Evolutionary conservation across 2,888 invertebrate genomes (phyloP).

Genomic region (Conchocele bisecta): DNA sequence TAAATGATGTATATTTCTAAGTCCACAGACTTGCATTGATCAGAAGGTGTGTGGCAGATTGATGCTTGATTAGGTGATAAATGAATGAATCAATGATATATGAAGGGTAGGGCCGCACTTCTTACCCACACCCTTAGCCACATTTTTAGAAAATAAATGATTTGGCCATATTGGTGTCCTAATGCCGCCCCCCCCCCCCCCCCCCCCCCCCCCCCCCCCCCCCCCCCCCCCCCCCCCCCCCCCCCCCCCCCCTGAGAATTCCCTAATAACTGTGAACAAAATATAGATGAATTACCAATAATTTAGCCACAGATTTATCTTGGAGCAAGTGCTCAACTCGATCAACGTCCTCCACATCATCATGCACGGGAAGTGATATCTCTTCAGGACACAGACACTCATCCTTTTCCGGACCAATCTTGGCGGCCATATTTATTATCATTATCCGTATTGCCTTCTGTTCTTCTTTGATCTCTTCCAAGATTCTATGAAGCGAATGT

Average conservation of each 20-base stretch:
- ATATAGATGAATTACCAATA: neutral
- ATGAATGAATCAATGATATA: no score
- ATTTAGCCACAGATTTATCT: neutral
- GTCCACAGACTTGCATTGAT: no score
- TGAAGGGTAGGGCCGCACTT: no score
- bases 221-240: neutral
- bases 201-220: neutral
- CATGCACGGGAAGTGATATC: neutral
- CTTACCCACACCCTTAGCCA: no score
- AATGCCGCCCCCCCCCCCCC: neutral
- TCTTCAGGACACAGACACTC: neutral
- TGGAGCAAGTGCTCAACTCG: neutral
- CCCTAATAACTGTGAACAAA: no score
- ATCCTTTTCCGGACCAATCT: neutral
- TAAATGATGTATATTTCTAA: no score
- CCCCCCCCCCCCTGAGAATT: no score
- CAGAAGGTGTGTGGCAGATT: no score
- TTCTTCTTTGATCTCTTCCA: slow-evolving; percentile 1
- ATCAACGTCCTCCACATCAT: neutral
- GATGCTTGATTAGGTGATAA: no score
- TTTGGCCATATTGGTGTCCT: no score
- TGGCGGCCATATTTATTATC: neutral
- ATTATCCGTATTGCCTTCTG: neutral
- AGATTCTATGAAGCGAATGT: neutral
- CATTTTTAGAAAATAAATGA: no score